These are phyloP conservation scores for Hydroisotoma schaefferi DNA, from an alignment of 2,888 invertebrate genomes.

Conservation along the genomic window DNA sequence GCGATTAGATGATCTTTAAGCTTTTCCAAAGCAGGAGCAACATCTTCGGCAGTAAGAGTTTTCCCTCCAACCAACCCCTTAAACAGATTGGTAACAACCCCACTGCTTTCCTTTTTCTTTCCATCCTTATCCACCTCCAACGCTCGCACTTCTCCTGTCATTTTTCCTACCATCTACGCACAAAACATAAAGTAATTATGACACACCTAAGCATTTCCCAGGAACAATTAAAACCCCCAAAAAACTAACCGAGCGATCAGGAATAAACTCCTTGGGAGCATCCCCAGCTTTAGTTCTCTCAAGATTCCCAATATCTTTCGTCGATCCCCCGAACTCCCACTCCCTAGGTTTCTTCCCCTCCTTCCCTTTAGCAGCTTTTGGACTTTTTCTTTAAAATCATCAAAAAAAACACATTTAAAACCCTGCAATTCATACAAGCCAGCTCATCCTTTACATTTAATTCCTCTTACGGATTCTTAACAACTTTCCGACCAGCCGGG, in stretches of 20 bases:
- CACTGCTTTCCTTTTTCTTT: conserved; percentile 56
- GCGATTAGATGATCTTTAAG: conserved; percentile 90
- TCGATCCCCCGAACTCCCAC: conserved; percentile 72
- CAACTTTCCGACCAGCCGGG: conserved; percentile 14
- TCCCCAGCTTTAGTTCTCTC: conserved; percentile 51
- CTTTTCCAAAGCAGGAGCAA: conserved; percentile 85
- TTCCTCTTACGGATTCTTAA: conserved; percentile 16
- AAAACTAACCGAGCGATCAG: conserved; percentile 62
- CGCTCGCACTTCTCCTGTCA: conserved; percentile 78
- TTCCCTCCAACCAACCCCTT: conserved; percentile 80
- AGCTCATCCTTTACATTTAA: neutral
- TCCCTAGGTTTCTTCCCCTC: conserved; percentile 79
- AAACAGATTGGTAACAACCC: conserved; percentile 50
- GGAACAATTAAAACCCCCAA: neutral
- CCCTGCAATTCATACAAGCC: neutral
- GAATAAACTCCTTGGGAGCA: conserved; percentile 54
- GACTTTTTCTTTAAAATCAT: conserved; percentile 54
- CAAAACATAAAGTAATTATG: conserved; percentile 29
- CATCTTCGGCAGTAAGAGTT: conserved; percentile 72
- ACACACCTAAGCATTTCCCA: neutral
- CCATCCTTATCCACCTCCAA: conserved; percentile 69
- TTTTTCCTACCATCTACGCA: conserved; percentile 75
- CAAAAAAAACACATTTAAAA: neutral
- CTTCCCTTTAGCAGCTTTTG: conserved; percentile 58
- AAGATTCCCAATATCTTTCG: conserved; percentile 32